Evolutionary conservation across 2,888 invertebrate species (phyloP), one percentile per base, ranked within the genome.

Genomic region (Nesidiocoris tenuis): DNA sequence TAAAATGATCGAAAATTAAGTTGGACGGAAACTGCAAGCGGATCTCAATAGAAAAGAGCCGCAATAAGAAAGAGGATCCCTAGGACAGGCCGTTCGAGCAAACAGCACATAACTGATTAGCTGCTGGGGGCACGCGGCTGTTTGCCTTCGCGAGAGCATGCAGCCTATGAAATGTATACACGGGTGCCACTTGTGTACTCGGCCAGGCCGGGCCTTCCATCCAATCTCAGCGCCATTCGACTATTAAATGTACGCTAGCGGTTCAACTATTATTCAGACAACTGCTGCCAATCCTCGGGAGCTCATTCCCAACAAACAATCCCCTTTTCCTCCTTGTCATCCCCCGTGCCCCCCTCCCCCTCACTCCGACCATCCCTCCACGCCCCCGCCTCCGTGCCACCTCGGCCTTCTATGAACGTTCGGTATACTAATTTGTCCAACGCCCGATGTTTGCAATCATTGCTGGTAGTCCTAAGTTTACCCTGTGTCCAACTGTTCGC

Each of bases 261-360:
- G 72, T 72, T 72, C 72, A 72, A 72, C 72, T 72, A 72, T 72
- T 72, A 72, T 72, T 72, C 72, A 72, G 72, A 72, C 72, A 72
- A 72, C 72, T 72, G 39, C 59, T 72, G 72, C 72, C 72, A 72
- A 72, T 72, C 72, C 72, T 72, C 72, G 39, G 23, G 72, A 61
- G 72, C 63, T 72, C 72, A 61, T 72, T 72, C 63, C 72, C 72
- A 72, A 72, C 72, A 61, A 72, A 72, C 72, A 72, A 72, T 72
- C 23, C 72, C 17, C 39, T 39, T 39, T 39, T 39, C 39, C 39
- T 39, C 39, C 39, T 39, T 39, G 39, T 39, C 39, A 39, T 24
- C 55, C 63, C 25, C 71, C 18, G 25, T 59, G 23, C 61, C 59
- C n/a, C 59, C n/a, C 19, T 19, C n/a, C 19, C 7, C 5, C 59